phyloP scores from a whole-genome alignment of 2,888 invertebrate genomes.

The Thysanoteuthis rhombus region DNA sequence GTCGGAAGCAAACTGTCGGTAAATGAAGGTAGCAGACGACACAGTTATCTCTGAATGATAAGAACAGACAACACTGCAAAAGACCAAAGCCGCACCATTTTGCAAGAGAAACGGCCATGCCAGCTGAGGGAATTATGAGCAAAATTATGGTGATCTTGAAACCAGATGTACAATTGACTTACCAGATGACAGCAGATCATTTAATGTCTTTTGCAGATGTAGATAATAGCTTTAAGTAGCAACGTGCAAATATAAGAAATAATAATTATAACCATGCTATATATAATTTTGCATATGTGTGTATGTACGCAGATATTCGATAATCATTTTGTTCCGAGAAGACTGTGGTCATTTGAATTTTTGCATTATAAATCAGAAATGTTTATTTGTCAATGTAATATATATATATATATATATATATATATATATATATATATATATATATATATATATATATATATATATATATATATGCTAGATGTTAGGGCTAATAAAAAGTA shows the following conservation, averaged over 20 bases:
- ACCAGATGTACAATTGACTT: too few species aligned
- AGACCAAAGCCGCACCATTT: not conserved
- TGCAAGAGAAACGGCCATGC: not conserved
- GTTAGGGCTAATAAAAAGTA: too few species aligned
- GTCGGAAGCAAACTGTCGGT: not conserved
- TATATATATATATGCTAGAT: too few species aligned
- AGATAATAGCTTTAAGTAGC: too few species aligned
- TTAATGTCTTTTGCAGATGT: too few species aligned
- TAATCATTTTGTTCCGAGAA: too few species aligned
- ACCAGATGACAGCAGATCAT: too few species aligned
- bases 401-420: not conserved
- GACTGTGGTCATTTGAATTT: too few species aligned
- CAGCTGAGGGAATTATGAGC: not conserved
- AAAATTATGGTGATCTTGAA: not conserved
- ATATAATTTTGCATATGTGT: not conserved
- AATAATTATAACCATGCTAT: not conserved
- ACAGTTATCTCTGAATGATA: not conserved
- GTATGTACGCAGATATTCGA: not conserved
- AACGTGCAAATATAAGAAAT: too few species aligned
- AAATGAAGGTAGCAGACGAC: not conserved
- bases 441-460: too few species aligned
- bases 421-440: not conserved
- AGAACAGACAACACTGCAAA: not conserved
- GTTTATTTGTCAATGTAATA: too few species aligned
- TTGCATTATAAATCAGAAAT: too few species aligned